Base-by-base conservation (phyloP, 37 sponge, comb jelly and placozoan species). In the Cliona cf. orientalis region DNA sequence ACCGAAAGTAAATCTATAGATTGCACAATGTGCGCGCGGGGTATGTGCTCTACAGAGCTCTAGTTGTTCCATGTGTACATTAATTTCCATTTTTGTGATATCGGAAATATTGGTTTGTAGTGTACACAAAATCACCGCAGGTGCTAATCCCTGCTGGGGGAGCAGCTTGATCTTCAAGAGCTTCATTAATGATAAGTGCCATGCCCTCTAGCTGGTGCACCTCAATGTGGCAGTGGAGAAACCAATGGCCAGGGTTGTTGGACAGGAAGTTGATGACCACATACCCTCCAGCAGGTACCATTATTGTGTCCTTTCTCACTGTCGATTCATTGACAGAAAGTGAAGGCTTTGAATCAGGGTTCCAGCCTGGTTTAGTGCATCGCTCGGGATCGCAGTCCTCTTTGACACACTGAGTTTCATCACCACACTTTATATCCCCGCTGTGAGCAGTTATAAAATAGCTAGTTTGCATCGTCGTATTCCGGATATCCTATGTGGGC, bases 231-330 rank as follows among this genome's bases (percentile, higher is more conserved):
- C 96, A 96, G 80, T 96, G 96, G 37, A 92, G 56, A 42, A 96
- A 86, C 96, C 96, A 96, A 58, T 45, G 75, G 21, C 96, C 96
- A 33, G 96, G 96, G 65, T 96, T 96, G 76, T 89, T 83, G 12
- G 93, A 68, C 12, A 32, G 74, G 69, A 92, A 86, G 39, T 86
- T 72, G 31, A 96, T 69, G 14, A 89, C 88, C 28, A 83, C 81
- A 41, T 90, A 92, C 12, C 96, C 96, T 26, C 90, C 92, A 39
- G 79, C 87, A 38, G 96, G 96, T 0, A 96, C 74, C 5, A 92
- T 79, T 4, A 96, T 72, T 14, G 96, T 96, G 80, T 96, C 96
- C 43, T 96, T 96, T 7, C 44, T 61, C 25, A 82, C 49, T 23
- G 82, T 82, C 7, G 2, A 38, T 0, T 63, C 38, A 11, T 26